A percentile compares a stretch with the other conserved stretches of the same genome.
Evolutionary conservation across 2,888 invertebrate genomes (phyloP).

Genomic region (Cantharis nigra): DNA sequence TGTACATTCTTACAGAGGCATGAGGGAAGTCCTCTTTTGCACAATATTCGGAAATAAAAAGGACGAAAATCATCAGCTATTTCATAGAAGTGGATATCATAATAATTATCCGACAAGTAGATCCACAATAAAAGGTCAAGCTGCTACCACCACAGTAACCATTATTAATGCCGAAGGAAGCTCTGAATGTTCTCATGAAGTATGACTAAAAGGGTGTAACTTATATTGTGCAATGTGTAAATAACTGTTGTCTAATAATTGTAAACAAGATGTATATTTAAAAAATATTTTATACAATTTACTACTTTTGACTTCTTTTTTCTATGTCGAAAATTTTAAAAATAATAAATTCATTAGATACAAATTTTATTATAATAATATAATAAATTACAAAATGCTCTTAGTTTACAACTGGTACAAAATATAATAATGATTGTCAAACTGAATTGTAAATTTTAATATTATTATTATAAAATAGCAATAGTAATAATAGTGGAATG

Average conservation of each 20-base stretch:
- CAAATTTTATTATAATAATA: background rate
- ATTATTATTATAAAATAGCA: background rate
- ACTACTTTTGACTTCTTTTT: background rate
- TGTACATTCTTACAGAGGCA: conserved; percentile 64
- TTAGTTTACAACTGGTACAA: background rate
- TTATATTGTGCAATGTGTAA: background rate
- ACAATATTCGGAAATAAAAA: conserved; percentile 48
- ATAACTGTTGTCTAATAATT: background rate
- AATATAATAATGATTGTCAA: background rate
- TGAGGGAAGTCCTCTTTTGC: conserved; percentile 79
- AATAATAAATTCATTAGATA: background rate
- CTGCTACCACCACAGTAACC: conserved; percentile 49
- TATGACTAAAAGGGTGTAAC: conserved; percentile 43
- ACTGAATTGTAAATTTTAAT: background rate
- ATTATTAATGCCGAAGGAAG: conserved; percentile 49
- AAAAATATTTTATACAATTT: background rate
- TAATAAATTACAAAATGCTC: background rate
- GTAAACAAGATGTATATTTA: background rate
- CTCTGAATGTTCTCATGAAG: conserved; percentile 49
- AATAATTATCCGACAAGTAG: conserved; percentile 47
- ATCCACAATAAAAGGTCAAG: conserved; percentile 47
- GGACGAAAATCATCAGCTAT: conserved; percentile 44
- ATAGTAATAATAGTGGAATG: background rate
- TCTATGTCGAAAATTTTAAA: background rate
- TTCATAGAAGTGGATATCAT: conserved; percentile 41